Conservation (phyloP, 2,797 vertebrate species). For the Aselliscus stoliczkanus region DNA sequence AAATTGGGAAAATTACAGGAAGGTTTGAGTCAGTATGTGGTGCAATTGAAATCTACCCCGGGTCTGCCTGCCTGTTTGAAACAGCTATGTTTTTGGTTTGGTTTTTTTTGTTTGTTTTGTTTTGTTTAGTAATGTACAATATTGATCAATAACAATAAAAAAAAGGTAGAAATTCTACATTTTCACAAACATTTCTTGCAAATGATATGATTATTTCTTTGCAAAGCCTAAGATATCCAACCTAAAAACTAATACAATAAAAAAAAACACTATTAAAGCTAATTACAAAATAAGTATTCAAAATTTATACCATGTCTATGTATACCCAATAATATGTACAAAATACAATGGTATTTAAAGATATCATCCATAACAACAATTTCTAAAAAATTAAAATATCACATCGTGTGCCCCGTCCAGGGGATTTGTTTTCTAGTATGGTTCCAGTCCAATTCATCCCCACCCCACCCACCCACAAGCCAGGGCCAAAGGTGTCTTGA, state of each 20-base stretch:
- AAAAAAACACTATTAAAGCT: background rate
- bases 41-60: background rate
- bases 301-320: background rate
- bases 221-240: background rate
- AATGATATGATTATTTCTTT: background rate
- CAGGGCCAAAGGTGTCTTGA: background rate
- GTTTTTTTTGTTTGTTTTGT: no score
- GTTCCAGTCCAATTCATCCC: background rate
- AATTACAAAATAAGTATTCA: background rate
- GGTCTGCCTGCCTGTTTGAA: background rate
- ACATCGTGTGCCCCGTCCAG: background rate
- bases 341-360: background rate
- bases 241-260: background rate
- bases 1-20: conserved; percentile 7
- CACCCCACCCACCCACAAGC: background rate
- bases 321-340: background rate
- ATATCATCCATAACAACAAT: background rate
- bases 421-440: background rate
- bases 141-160: background rate
- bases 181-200: background rate
- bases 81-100: background rate
- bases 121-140: background rate
- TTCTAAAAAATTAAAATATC: background rate
- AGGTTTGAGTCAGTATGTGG: background rate
- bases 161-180: background rate